Base-by-base conservation (phyloP, 2,113 vertebrate species). In the Bubo scandiacus region DNA sequence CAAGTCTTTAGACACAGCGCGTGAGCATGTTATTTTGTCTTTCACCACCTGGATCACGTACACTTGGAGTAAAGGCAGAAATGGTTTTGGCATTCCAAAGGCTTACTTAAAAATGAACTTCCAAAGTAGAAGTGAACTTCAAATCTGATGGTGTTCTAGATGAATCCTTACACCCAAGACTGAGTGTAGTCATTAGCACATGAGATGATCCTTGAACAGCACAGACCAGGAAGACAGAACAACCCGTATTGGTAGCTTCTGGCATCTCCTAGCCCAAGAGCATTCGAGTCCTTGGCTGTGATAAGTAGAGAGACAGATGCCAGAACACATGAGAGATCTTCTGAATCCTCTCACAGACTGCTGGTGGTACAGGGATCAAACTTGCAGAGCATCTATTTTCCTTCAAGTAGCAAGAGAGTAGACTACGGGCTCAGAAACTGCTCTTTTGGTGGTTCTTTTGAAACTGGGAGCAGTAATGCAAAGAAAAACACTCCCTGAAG, bases 401-500 rank as follows among this genome's bases (percentile, higher is more conserved):
- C 78, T 73, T 70, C 59, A 65, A 32, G 78, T 29, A 70, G 40
- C 36, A 70, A 15, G 65, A 85, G 49, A 84, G 34, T 43, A 81
- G 45, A 80, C 43, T 43, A 65, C 1, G 2, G 83, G 63, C 92
- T 95, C 54, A 95, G 54, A 85, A 93, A 92, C 22, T 42, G 86
- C 51, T 61, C 90, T 90, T 92, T 67, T 81, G 83, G 80, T 81
- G 65, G 77, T 78, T 94, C 96, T 91, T 94, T 95, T 81, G 88
- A 96, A 90, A 86, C 54, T 40, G 29, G 45, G 49, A 88, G 73
- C 68, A 88, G 75, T 36, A 83, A 90, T 9, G 45, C 72, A 80
- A 83, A 88, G 65, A 49, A 86, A 93, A 95, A 81, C 70, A 81
- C 52, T 92, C 93, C 89, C 81, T 74, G 89, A 92, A 96, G 86